Base-by-base conservation (phyloP, 2,797 vertebrate genomes). In the Ctenosaura bakeri region DNA sequence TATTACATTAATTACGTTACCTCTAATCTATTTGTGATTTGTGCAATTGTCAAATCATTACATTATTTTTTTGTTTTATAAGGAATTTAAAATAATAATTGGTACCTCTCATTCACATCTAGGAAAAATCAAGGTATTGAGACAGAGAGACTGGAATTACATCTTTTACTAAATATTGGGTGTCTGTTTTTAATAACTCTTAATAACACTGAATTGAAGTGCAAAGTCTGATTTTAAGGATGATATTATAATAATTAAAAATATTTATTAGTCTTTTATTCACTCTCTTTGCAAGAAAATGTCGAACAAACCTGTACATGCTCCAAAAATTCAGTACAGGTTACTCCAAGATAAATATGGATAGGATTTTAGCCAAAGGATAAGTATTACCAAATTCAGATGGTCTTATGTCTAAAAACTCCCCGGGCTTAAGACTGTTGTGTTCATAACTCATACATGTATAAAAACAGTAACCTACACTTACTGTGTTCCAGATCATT, bases 1-100 rank as follows among this genome's bases (percentile, higher is more conserved):
- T 93, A 94, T 92, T 91, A 91, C 94, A 92, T 87, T 79, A 90
- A 79, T 22, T 64, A 26, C 92, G 95, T 95, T 92, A 84, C 90
- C 86, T 88, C 69, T 89, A 62, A 0, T 12, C 26, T 86, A 89
- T 74, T 89, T 78, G 83, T 42, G 22, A 64, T 90, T 87, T 88
- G 73, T 59, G 62, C 35, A 87, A 84, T 88, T 94, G 91, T 71
- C 35, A 90, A 92, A 88, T 64, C 6, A 16, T 16, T 90, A 93
- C 92, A 56, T 85, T 66, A 86, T 88, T 66, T 18, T 46, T 54
- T 92, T 16, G 14, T 13, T 93, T 88, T 87, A 89, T 32, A 87
- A 91, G 64, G 35, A 71, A 18, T 1, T 1, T 54, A 87, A 91
- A 94, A 74, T 87, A 89, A 88, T 90, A 85, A 77, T 38, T 6